Percentiles rank a stretch among this genome's conserved stretches.
phyloP scores from a whole-genome alignment of 2,113 vertebrate genomes.

The Gobius niger region DNA sequence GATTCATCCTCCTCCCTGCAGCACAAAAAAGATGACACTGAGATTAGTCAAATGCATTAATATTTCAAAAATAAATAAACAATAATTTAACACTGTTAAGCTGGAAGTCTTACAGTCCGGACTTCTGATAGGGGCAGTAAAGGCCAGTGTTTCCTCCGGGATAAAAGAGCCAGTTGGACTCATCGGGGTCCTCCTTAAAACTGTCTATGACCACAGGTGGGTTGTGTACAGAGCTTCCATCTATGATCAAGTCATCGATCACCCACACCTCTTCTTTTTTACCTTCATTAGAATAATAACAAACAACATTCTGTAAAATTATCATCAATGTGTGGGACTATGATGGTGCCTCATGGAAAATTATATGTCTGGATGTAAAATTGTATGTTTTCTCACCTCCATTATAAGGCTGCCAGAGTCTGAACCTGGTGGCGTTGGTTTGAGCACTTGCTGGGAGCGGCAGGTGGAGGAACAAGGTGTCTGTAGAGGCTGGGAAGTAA shows the following conservation, averaged over 20 bases:
- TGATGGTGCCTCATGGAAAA: too few relatives aligned
- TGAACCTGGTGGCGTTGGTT: slow-evolving; percentile 90
- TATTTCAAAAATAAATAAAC: background rate
- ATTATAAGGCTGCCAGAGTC: slow-evolving; percentile 97
- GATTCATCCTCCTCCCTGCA: slow-evolving; percentile 93
- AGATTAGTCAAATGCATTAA: slow-evolving; percentile 9
- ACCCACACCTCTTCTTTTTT: slow-evolving; percentile 99
- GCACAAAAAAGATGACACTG: slow-evolving; percentile 10
- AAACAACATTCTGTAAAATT: background rate
- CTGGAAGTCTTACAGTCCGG: slow-evolving; percentile 83
- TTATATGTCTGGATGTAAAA: too few relatives aligned
- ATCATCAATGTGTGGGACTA: too few relatives aligned
- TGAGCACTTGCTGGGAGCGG: slow-evolving; percentile 87
- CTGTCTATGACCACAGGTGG: slow-evolving; percentile 86
- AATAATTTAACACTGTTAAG: background rate
- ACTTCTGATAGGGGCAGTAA: slow-evolving; percentile 95
- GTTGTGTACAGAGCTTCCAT: slow-evolving; percentile 89
- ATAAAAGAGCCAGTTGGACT: slow-evolving; percentile 95
- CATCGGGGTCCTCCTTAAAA: slow-evolving; percentile 90
- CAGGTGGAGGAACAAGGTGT: slow-evolving; percentile 91
- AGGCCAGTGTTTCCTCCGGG: slow-evolving; percentile 95
- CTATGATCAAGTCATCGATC: slow-evolving; percentile 95
- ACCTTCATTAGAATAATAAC: slow-evolving; percentile 71
- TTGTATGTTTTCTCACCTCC: slow-evolving; percentile 76
- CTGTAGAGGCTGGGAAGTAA: slow-evolving; percentile 93